phyloP scores from a whole-genome alignment of 2,888 invertebrate genomes.

The Neoitamus cyanurus region DNA sequence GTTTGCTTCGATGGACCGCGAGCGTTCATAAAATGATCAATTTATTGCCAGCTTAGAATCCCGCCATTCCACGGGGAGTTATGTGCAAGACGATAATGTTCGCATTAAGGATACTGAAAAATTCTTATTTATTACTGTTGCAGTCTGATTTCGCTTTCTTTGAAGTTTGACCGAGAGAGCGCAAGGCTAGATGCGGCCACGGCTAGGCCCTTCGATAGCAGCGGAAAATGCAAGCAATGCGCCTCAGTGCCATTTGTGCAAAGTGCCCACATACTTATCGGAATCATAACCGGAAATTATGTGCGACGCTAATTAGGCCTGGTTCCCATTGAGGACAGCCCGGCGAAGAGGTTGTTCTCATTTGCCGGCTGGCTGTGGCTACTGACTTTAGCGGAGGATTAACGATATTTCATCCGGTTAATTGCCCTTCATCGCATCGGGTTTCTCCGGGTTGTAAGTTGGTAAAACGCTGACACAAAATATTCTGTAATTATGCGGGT shows the following conservation, averaged over 20 bases:
- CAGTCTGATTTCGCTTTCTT: conserved; percentile 7
- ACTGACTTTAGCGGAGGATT: background rate
- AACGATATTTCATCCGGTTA: background rate
- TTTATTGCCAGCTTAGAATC: conserved; percentile 22
- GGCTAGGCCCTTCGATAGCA: background rate
- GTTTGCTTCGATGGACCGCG: background rate
- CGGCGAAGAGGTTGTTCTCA: background rate
- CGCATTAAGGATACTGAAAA: background rate
- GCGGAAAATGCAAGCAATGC: background rate
- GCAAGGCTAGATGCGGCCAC: background rate
- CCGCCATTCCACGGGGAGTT: background rate
- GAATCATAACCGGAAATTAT: background rate
- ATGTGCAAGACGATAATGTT: conserved; percentile 5
- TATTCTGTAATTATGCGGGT: background rate
- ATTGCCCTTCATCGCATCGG: background rate
- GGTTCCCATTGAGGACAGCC: background rate
- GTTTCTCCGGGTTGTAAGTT: background rate
- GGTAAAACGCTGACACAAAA: background rate
- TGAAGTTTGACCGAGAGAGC: background rate
- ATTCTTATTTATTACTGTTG: conserved; percentile 13
- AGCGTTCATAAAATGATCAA: conserved; percentile 38
- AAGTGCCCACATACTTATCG: background rate
- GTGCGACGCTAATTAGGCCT: background rate
- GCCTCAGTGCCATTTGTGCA: background rate
- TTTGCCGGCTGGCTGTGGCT: background rate